Base-by-base conservation (phyloP, 2,888 invertebrate species). In the Leucophenga maculata region DNA sequence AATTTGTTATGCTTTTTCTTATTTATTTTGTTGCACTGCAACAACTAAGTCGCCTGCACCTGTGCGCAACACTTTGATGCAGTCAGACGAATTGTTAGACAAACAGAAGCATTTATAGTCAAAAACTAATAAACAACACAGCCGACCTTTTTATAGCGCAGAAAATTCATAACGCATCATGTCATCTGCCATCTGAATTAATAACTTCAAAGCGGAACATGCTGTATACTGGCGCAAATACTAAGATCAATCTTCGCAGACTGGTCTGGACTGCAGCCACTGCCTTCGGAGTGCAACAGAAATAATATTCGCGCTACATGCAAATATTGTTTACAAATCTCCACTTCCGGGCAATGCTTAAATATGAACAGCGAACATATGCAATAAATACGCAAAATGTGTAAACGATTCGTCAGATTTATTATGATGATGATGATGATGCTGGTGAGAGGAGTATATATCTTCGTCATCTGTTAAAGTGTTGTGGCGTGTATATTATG, bases 261-360 rank as follows among this genome's bases (percentile, higher is more conserved):
- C 59, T 13, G 6, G 46, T 48, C 60, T 32, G 18, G 32, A 14
- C 20, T 26, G 2, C 26, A 4, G 26, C 26, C 4, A 26, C 26
- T 26, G 26, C 26, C 26, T 2, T 4, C 26, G 26, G 22, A 16
- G 22, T 64, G 39, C 39, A 8, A 9, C 44, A 64, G 48, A 64
- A 46, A 64, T 64, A 64, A 64, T 64, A 48, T 64, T 22, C 46
- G 22, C n/a, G 6, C 4, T 11, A 39, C n/a, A 6, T 39, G 32
- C 31, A 31, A 32, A 59, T 48, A 64, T 64, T 64, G 62, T 32
- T 64, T 48, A 64, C 62, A 64, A 64, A 64, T 64, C 62, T 64
- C 14, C 62, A 48, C 48, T 64, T 64, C 62, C 62, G 62, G 62
- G 62, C 46, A 22, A 46, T 11, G 39, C 62, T 64, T 26, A 59